Evolutionary conservation across 2,113 vertebrate genomes (phyloP), one percentile per base, ranked within the genome.

Genomic region (Ctenomys sociabilis): DNA sequence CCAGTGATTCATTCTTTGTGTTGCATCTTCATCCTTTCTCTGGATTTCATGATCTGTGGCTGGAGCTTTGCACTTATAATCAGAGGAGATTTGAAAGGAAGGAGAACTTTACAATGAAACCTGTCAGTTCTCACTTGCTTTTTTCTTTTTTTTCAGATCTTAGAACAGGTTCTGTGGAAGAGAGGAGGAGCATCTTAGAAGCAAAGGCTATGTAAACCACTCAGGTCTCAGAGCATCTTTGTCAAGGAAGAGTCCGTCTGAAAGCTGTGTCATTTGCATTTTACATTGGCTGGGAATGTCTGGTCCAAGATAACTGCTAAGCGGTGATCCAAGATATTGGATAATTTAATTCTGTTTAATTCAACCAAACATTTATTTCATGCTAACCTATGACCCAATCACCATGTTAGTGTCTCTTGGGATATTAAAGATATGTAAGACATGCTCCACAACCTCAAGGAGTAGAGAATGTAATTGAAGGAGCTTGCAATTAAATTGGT

Each of bases 351-450:
- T 93, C 85, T 93, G 14, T 85, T 94, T 96, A 95, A 94, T 96
- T 97, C 85, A 95, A 73, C 57, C 88, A 94, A 96, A 96, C 94
- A 63, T 96, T 94, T 84, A 89, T 95, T 96, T 96, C 93, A 52
- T 88, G 64, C 75, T 94, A 90, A 94, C 45, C 86, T 93, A 66
- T 95, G 85, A 94, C 54, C 85, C 52, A 68, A 3, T 57, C 0
- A 0, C 93, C 89, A 68, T 80, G 59, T 80, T 94, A 43, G 43
- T 73, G 70, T 92, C 84, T 95, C 90, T 37, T 12, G 90, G 80
- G 40, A 96, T 93, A 89, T 92, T 97, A 96, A 96, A 96, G 94
- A 78, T 88, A 93, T 85, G 85, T 93, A 97, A 94, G 93, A 73
- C 81, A 72, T 85, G 91, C 72, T 68, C 63, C 37, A 64, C 66